Conservation (phyloP, 2,113 vertebrate species). For the Dendrocopos noguchii region DNA sequence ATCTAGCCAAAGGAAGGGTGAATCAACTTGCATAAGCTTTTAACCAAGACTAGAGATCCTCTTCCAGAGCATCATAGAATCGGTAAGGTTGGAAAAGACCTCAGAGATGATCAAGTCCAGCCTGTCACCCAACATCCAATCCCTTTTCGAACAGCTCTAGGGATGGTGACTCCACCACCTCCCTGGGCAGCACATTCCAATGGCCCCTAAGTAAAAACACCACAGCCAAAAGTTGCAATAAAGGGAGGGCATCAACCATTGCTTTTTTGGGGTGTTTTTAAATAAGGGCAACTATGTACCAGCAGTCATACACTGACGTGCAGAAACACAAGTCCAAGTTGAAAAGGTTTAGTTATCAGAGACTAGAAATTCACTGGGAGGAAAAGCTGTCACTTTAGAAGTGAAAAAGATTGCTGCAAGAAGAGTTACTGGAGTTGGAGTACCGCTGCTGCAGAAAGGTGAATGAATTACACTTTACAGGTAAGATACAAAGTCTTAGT, state of each 20-base stretch:
- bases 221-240: background rate
- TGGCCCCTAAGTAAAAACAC: background rate
- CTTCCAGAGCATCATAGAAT: background rate
- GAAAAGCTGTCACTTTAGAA: background rate
- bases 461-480: background rate
- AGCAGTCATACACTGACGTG: background rate
- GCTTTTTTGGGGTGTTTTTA: background rate
- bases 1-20: background rate
- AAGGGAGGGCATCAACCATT: fast-evolving
- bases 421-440: background rate
- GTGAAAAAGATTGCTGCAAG: background rate
- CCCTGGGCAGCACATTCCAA: too few species aligned
- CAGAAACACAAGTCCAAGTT: background rate
- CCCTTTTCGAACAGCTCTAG: too few species aligned
- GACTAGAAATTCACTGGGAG: background rate
- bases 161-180: too few species aligned
- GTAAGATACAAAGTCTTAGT: background rate
- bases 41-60: background rate
- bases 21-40: background rate
- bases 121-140: too few species aligned
- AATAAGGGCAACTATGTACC: background rate
- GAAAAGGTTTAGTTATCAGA: background rate
- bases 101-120: too few species aligned
- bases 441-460: background rate
- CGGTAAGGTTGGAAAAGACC: too few species aligned